These are phyloP conservation scores for Kradibia gibbosae DNA, from an alignment of 1,140 invertebrate species.

Conservation along the genomic window DNA sequence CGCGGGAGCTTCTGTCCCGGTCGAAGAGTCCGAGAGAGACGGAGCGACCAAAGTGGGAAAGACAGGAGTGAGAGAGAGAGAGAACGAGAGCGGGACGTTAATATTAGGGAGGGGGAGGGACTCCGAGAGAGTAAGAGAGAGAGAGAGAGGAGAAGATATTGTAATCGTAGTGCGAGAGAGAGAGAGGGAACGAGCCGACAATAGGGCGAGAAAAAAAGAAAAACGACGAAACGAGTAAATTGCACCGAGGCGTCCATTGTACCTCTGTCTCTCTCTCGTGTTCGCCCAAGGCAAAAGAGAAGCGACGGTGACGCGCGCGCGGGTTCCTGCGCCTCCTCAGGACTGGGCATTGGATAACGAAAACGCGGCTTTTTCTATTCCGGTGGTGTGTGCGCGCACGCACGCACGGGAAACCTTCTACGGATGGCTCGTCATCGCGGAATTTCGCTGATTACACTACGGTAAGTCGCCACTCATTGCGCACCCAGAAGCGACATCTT, in stretches of 20 bases:
- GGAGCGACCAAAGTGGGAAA: background rate
- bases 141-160: background rate
- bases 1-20: no score
- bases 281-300: background rate
- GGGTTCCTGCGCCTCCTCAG: background rate
- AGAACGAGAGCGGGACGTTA: no score
- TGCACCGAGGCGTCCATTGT: constrained; percentile 2
- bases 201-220: background rate
- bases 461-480: constrained; percentile 71
- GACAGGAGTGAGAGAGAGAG: background rate
- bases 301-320: background rate
- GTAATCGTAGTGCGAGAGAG: no score
- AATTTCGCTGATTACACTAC: constrained; percentile 77
- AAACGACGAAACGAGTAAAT: background rate
- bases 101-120: background rate
- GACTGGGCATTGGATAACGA: background rate
- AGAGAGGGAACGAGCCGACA: background rate
- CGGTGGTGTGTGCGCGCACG: constrained; percentile 6
- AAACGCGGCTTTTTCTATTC: background rate
- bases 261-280: background rate
- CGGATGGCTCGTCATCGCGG: constrained; percentile 69
- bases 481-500: background rate
- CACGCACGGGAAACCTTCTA: background rate
- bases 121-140: background rate
- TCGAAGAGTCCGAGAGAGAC: background rate